Evolutionary conservation across 2,797 vertebrate genomes (phyloP).

Genomic region (Tragopan temminckii): DNA sequence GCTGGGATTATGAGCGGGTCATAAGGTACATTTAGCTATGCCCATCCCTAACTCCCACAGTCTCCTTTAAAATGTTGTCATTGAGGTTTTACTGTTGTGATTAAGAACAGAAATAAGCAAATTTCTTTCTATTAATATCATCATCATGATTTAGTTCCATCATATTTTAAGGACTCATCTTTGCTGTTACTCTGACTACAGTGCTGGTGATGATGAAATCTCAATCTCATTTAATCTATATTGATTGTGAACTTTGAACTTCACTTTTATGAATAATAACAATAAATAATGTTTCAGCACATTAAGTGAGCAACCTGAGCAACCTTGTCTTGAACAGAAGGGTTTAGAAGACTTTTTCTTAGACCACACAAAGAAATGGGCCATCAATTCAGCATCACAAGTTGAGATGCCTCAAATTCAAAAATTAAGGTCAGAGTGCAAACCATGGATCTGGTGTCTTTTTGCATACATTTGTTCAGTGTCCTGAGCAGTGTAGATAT

Average conservation of each 20-base stretch:
- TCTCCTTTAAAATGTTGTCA: conserved; percentile 8
- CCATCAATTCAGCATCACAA: background rate
- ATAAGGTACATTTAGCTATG: background rate
- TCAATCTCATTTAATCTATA: background rate
- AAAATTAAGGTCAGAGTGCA: background rate
- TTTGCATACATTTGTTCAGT: background rate
- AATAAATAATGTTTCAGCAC: background rate
- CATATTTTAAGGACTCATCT: background rate
- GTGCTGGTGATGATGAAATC: background rate
- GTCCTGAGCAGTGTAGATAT: background rate
- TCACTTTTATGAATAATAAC: background rate
- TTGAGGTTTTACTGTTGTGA: background rate
- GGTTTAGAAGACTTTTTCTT: background rate
- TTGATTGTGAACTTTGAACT: background rate
- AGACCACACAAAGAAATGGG: fast-evolving
- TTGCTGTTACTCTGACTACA: background rate
- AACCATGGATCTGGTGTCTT: background rate
- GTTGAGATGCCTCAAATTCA: background rate
- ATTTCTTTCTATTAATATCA: background rate
- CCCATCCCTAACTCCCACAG: background rate
- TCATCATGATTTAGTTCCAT: background rate
- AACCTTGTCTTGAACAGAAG: background rate
- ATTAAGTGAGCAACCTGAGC: background rate
- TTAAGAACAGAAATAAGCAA: background rate
- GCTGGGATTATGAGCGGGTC: background rate